A percentile compares a stretch with the other conserved stretches of the same genome.
Evolutionary conservation across 2,113 vertebrate genomes (phyloP).

Genomic region (Protobothrops mucrosquamatus): DNA sequence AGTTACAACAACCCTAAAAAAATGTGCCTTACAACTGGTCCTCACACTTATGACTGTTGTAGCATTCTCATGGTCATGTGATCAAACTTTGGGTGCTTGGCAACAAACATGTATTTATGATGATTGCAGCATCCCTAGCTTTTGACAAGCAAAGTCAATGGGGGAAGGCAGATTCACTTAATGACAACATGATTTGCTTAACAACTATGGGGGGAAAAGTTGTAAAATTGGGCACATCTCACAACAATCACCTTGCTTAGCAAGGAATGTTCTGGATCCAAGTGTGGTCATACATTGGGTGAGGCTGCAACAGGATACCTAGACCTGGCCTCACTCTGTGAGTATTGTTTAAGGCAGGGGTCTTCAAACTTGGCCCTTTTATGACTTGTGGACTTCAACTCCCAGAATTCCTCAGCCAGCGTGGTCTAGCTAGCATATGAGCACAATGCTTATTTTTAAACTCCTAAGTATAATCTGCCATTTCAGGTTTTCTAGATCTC

Average conservation of each 20-base stretch:
- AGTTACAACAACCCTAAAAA: background rate
- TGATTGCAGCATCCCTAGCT: background rate
- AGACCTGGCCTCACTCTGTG: background rate
- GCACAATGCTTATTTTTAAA: background rate
- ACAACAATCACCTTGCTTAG: too few species aligned
- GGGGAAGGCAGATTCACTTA: too few species aligned
- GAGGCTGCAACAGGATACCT: background rate
- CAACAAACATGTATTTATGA: background rate
- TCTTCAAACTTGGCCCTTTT: too few species aligned
- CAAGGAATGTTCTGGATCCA: too few species aligned
- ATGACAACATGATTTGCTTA: too few species aligned
- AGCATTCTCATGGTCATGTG: background rate
- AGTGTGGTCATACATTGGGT: too few species aligned
- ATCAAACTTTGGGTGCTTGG: background rate
- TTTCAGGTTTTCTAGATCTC: constrained; percentile 8
- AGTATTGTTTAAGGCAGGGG: background rate
- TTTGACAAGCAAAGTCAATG: too few species aligned
- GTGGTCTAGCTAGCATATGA: background rate
- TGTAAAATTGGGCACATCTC: too few species aligned
- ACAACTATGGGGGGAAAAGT: too few species aligned
- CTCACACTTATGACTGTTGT: background rate
- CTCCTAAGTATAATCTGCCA: background rate
- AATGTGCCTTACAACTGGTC: background rate
- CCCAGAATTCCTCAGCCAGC: too few species aligned
- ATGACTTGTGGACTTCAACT: too few species aligned